A percentile compares a stretch with the other conserved stretches of the same genome.
Conservation (phyloP, 2,888 invertebrate species). For the Raillietiella orientalis region DNA sequence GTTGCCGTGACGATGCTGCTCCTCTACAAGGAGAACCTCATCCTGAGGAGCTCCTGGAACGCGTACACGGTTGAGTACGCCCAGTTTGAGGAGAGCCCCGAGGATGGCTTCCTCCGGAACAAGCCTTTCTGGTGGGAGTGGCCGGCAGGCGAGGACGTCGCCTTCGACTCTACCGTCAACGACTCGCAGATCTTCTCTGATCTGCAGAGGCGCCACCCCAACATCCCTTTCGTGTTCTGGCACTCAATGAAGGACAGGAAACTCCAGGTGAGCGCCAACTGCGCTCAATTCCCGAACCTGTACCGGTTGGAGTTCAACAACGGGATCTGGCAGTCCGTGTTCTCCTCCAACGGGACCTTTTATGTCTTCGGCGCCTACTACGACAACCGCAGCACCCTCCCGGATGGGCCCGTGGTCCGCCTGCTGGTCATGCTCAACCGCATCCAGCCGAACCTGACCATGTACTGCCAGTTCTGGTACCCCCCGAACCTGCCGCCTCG, state of each 20-base stretch:
- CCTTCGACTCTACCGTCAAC: no score
- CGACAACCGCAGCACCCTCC: slow-evolving; percentile 30
- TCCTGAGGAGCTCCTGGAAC: no score
- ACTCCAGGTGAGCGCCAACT: slow-evolving; percentile 24
- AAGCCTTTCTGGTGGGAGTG: no score
- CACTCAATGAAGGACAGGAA: slow-evolving; percentile 43
- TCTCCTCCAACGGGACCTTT: slow-evolving; percentile 52
- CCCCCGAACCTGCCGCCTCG: slow-evolving; percentile 47
- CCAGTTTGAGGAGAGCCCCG: no score
- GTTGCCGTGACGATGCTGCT: no score
- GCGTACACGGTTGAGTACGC: no score
- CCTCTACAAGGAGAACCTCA: no score
- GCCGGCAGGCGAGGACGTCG: no score
- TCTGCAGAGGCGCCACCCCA: slow-evolving; percentile 39
- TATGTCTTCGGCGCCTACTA: slow-evolving; percentile 67
- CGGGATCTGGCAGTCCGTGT: slow-evolving; percentile 64
- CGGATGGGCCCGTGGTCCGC: slow-evolving; percentile 47
- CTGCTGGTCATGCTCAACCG: slow-evolving; percentile 64
- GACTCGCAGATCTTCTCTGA: slow-evolving; percentile 9
- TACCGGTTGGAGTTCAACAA: slow-evolving; percentile 77
- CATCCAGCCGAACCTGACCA: slow-evolving; percentile 45
- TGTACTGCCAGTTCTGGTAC: slow-evolving; percentile 68
- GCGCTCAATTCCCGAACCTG: slow-evolving; percentile 54
- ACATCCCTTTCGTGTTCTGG: slow-evolving; percentile 56
- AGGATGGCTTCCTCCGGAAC: no score